These are phyloP conservation scores for Ammodytes marinus DNA, from an alignment of 2,113 vertebrate species.

Conservation along the genomic window DNA sequence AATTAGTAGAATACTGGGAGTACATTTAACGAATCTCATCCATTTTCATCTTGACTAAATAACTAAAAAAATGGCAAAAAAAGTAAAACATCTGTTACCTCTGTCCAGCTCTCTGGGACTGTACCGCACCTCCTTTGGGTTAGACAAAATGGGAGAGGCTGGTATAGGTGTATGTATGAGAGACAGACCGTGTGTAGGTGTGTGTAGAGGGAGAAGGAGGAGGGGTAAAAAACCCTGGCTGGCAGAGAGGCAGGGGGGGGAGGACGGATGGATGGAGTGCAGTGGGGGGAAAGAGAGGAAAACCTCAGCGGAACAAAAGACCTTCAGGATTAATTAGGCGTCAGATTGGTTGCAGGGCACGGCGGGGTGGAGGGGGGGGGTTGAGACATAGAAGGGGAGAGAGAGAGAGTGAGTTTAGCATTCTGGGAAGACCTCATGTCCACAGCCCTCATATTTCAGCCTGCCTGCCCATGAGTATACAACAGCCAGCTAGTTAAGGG, in stretches of 20 bases:
- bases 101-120: constrained; percentile 57
- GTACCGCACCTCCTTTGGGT: constrained; percentile 47
- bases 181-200: constrained; percentile 6
- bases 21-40: constrained; percentile 30
- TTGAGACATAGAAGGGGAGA: constrained; percentile 23
- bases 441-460: constrained; percentile 82
- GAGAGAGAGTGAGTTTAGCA: constrained; percentile 72
- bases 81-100: constrained; percentile 68
- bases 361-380: constrained; percentile 27
- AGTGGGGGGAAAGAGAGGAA: constrained; percentile 70
- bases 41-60: constrained; percentile 51
- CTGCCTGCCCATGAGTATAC: constrained; percentile 76
- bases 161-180: constrained; percentile 49
- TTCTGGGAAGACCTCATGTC: constrained; percentile 75
- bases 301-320: constrained; percentile 85
- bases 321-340: constrained; percentile 89
- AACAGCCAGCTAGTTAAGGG: constrained; percentile 76
- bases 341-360: constrained; percentile 86
- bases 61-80: constrained; percentile 19
- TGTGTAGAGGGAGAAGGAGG: neutral
- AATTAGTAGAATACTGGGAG: constrained; percentile 60
- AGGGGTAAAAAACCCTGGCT: constrained; percentile 29
- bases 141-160: constrained; percentile 49
- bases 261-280: constrained; percentile 79
- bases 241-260: constrained; percentile 53